phyloP scores from a whole-genome alignment of 2,113 vertebrate species.

The Rhineura floridana region DNA sequence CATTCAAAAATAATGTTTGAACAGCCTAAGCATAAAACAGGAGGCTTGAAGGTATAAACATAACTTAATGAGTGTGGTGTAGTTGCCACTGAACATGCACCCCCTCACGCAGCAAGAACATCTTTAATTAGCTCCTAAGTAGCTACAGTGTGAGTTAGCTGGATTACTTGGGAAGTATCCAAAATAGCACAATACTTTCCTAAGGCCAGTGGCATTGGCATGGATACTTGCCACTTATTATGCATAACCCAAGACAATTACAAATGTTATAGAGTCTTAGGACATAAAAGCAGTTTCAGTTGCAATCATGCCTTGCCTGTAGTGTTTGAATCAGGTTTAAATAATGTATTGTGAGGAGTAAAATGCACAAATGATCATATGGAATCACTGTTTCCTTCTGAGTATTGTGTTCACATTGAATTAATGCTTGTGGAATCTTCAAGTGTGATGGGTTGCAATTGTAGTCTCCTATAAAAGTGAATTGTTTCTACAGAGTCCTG shows the following conservation, averaged over 20 bases:
- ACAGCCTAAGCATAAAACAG: background rate
- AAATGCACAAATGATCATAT: background rate
- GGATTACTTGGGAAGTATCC: background rate
- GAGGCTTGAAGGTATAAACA: background rate
- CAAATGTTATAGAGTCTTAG: background rate
- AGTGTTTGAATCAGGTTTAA: background rate
- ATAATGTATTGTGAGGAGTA: background rate
- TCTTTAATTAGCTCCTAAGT: background rate
- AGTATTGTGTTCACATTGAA: background rate
- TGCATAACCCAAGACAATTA: background rate
- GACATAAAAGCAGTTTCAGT: background rate
- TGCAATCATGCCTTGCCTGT: background rate
- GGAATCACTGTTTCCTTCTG: background rate
- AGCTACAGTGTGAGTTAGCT: background rate
- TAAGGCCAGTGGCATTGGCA: background rate
- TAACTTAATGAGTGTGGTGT: background rate
- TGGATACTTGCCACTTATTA: background rate
- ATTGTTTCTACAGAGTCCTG: background rate
- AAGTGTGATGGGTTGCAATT: background rate
- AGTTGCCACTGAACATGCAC: background rate
- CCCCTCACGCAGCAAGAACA: background rate
- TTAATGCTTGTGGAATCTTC: background rate
- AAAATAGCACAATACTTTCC: background rate
- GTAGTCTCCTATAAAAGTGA: background rate
- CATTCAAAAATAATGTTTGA: background rate